Conservation (phyloP, 2,888 invertebrate genomes). For the Capitulum mitella region DNA sequence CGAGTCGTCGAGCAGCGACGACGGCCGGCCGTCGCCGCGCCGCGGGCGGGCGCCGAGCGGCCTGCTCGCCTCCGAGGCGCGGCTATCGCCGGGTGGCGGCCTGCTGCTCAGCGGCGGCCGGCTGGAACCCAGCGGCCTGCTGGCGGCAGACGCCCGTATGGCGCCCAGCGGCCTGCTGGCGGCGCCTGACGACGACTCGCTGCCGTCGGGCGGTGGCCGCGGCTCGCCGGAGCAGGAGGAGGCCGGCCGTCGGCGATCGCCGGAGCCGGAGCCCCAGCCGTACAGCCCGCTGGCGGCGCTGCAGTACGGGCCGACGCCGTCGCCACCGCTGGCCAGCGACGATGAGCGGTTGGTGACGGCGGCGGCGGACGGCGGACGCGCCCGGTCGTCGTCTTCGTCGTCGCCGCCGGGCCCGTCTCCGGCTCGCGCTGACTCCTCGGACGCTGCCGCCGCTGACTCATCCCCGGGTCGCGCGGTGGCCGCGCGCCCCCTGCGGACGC, state of each 20-base stretch:
- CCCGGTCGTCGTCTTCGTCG: not conserved
- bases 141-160: not conserved
- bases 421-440: not conserved
- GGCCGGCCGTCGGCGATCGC: not conserved
- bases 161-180: not conserved
- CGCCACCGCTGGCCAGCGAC: conserved; percentile 1
- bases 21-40: no score
- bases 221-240: not conserved
- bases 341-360: no score
- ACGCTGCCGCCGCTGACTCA: no score
- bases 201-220: no score
- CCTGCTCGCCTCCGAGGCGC: no score
- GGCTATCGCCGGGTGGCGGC: no score
- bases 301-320: not conserved
- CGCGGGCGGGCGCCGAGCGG: not conserved
- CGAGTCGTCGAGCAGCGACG: no score
- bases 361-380: not conserved
- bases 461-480: no score
- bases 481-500: not conserved
- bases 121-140: not conserved
- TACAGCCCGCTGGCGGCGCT: not conserved
- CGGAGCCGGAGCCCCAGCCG: not conserved
- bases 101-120: not conserved
- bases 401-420: not conserved
- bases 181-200: no score